Percentiles rank a stretch among this genome's conserved stretches.
Evolutionary conservation across 2,888 invertebrate species (phyloP).

Genomic region (Platycnemis pennipes): DNA sequence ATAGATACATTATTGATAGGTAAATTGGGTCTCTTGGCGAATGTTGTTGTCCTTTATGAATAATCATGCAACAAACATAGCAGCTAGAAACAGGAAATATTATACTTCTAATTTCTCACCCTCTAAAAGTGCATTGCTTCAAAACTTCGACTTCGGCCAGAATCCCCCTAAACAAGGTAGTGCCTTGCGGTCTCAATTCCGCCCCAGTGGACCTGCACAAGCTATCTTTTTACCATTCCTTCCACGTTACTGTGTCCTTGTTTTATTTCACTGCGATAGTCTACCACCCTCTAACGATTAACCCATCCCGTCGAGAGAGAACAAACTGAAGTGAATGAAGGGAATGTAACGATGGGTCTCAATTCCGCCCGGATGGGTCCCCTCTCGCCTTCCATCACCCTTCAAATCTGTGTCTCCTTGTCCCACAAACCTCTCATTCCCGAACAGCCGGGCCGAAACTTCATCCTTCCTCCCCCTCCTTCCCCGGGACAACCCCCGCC

Average conservation of each 20-base stretch:
- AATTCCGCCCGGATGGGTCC: not conserved
- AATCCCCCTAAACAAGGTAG: not conserved
- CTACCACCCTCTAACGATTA: not conserved
- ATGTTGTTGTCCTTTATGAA: no score
- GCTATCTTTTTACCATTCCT: not conserved
- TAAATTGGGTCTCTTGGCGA: no score
- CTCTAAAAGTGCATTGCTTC: not conserved
- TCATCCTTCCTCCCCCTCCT: not conserved
- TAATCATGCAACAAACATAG: no score
- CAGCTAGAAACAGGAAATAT: no score
- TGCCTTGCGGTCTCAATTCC: not conserved
- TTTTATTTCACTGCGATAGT: not conserved
- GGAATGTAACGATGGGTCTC: not conserved
- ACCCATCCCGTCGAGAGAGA: not conserved
- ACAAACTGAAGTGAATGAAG: not conserved
- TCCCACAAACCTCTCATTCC: not conserved
- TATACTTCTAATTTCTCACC: no score
- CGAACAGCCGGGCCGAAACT: not conserved
- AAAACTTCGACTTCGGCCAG: not conserved
- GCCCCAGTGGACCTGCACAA: not conserved
- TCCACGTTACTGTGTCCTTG: not conserved
- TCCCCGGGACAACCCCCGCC: not conserved
- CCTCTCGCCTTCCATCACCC: not conserved
- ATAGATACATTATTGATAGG: no score
- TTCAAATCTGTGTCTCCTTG: not conserved